These are phyloP conservation scores for Aricia artaxerxes DNA, from an alignment of 2,888 invertebrate genomes.

Conservation along the genomic window DNA sequence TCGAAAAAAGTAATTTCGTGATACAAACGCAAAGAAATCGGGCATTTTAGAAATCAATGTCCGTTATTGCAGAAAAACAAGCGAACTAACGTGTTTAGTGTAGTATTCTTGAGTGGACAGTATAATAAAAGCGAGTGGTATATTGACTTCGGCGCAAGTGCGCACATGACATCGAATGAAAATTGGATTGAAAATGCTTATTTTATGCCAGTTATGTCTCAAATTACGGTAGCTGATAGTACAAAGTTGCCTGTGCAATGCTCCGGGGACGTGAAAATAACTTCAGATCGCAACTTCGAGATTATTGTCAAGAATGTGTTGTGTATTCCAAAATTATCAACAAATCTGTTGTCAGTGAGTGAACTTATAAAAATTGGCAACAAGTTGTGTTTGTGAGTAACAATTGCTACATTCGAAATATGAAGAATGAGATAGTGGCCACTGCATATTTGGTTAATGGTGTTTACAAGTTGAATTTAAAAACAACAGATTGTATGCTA, in stretches of 20 bases:
- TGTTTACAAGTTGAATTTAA: no score
- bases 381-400: no score
- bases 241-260: no score
- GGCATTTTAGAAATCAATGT: conserved; percentile 36
- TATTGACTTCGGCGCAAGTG: conserved; percentile 38
- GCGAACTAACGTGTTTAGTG: conserved; percentile 39
- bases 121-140: conserved; percentile 39
- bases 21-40: conserved; percentile 37
- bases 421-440: not conserved
- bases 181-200: conserved; percentile 31
- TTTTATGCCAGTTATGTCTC: no score
- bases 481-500: no score
- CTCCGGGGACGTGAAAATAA: no score
- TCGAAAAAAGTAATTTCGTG: conserved; percentile 30
- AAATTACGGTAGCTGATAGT: no score
- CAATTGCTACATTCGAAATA: not conserved
- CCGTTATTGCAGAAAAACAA: not conserved
- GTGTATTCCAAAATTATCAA: no score
- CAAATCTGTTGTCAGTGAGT: no score
- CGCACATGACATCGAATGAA: conserved; percentile 30
- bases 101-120: conserved; percentile 38
- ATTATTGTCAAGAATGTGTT: no score
- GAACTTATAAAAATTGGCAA: no score
- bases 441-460: not conserved
- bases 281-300: no score